These are phyloP conservation scores for Enteromius thamalakanensis DNA, from an alignment of 2,797 vertebrate species.

Conservation along the genomic window DNA sequence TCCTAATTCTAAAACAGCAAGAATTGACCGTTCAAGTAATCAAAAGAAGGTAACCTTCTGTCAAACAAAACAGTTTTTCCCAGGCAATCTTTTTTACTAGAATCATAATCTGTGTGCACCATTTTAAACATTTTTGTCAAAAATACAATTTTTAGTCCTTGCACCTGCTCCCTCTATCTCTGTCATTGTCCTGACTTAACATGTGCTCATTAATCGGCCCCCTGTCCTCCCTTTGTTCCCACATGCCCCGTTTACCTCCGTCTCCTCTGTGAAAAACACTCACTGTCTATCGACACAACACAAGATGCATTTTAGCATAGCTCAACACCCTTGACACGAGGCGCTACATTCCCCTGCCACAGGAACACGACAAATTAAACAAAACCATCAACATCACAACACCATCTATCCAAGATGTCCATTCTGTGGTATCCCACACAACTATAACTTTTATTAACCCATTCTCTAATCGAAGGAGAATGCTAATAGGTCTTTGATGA, in stretches of 20 bases:
- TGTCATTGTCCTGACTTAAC: slow-evolving; percentile 17
- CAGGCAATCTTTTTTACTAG: background rate
- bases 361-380: slow-evolving; percentile 13
- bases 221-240: slow-evolving; percentile 17
- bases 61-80: background rate
- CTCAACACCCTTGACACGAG: slow-evolving; percentile 17
- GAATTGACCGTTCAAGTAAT: background rate
- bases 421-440: background rate
- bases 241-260: slow-evolving; percentile 22
- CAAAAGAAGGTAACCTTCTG: background rate
- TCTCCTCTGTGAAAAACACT: slow-evolving; percentile 23
- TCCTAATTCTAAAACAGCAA: background rate
- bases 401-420: slow-evolving; percentile 18
- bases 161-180: slow-evolving; percentile 43
- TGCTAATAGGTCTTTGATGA: slow-evolving; percentile 14
- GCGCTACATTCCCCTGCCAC: background rate
- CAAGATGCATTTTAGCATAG: slow-evolving; percentile 33
- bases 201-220: slow-evolving; percentile 25
- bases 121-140: slow-evolving; percentile 2
- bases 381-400: slow-evolving; percentile 26
- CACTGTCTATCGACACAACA: slow-evolving; percentile 19
- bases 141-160: slow-evolving; percentile 10
- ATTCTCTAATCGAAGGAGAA: background rate
- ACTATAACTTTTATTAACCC: slow-evolving; percentile 34
- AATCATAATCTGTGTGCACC: background rate